Evolutionary conservation across 1,140 invertebrate genomes (phyloP).

Genomic region (Bombus pyrosoma): DNA sequence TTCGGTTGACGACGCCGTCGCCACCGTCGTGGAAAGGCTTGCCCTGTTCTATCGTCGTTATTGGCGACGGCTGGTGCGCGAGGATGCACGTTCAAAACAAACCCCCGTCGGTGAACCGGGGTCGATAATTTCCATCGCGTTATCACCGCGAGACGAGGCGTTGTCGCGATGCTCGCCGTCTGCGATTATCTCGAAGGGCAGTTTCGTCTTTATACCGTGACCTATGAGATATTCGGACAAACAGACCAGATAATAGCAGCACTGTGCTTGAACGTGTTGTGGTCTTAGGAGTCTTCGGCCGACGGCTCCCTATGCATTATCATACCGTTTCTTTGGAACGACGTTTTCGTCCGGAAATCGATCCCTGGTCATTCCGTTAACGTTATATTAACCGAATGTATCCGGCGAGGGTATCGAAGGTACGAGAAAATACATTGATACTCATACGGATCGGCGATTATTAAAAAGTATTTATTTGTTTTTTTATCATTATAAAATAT

Average conservation of each 20-base stretch:
- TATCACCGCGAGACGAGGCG: constrained; percentile 59
- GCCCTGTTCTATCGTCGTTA: constrained; percentile 47
- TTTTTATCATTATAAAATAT: neutral
- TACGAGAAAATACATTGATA: constrained; percentile 27
- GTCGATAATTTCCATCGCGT: constrained; percentile 61
- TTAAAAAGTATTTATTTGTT: neutral
- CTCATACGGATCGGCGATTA: neutral
- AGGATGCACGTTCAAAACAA: constrained; percentile 59
- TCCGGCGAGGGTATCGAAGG: constrained; percentile 50
- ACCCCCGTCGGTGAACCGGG: constrained; percentile 44
- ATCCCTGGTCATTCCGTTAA: constrained; percentile 37
- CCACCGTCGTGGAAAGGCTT: constrained; percentile 36
- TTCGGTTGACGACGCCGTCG: constrained; percentile 43
- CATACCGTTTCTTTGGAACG: constrained; percentile 6
- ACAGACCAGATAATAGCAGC: constrained; percentile 14
- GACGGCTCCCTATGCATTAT: constrained; percentile 28
- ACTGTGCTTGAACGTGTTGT: constrained; percentile 4
- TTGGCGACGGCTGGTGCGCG: constrained; percentile 55
- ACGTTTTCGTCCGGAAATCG: constrained; percentile 36
- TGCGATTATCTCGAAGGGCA: constrained; percentile 36
- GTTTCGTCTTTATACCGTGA: constrained; percentile 27
- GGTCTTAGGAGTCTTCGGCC: constrained; percentile 1
- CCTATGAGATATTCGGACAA: constrained; percentile 33
- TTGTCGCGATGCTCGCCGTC: constrained; percentile 45
- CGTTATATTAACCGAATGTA: constrained; percentile 48